Evolutionary conservation across 2,797 vertebrate genomes (phyloP).

Genomic region (Macropus fuliginosus): DNA sequence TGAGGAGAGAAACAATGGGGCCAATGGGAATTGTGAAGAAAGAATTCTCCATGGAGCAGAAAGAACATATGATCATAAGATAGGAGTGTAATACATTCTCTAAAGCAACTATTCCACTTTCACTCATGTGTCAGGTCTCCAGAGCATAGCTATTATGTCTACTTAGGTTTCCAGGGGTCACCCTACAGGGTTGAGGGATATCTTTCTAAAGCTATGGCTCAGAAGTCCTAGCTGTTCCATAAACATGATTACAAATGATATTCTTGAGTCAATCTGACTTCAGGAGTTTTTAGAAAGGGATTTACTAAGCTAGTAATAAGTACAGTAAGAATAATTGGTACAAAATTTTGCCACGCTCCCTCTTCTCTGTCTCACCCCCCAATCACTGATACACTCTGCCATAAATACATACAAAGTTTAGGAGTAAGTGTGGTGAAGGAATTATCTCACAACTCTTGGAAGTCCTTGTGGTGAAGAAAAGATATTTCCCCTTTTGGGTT

Average conservation of each 20-base stretch:
- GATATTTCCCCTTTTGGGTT: neutral
- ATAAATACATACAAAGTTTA: neutral
- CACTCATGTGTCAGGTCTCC: neutral
- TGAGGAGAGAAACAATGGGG: fast-evolving
- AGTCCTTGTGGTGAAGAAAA: neutral
- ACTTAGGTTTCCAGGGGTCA: neutral
- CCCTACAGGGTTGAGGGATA: neutral
- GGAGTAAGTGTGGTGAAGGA: neutral
- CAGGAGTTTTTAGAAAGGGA: neutral
- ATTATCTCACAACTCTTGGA: neutral
- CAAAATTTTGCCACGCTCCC: neutral
- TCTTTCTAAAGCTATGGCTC: neutral
- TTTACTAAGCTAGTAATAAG: neutral
- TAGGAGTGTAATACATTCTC: neutral
- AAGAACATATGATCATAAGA: neutral
- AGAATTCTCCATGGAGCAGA: neutral
- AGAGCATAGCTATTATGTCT: neutral
- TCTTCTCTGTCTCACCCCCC: neutral
- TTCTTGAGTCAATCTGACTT: neutral
- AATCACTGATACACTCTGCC: neutral
- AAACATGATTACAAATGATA: neutral
- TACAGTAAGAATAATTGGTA: neutral
- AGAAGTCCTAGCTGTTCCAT: neutral
- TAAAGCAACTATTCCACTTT: neutral
- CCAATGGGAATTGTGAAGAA: neutral